Percentiles rank a stretch among this genome's conserved stretches.
These are phyloP conservation scores for Parnassius apollo DNA, from an alignment of 2,888 invertebrate species.

Conservation along the genomic window DNA sequence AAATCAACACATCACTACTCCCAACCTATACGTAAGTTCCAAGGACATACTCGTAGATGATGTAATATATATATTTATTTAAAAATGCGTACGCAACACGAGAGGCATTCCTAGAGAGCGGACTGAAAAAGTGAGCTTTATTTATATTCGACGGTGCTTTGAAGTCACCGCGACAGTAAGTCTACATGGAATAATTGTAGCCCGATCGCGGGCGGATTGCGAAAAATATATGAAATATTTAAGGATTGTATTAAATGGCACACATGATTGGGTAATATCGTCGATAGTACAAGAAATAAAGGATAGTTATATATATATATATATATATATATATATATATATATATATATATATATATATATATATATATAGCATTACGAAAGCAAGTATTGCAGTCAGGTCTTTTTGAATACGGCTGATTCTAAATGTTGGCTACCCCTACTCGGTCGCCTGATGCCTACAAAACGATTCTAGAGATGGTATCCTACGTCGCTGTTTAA, in stretches of 20 bases:
- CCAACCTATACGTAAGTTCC: constrained; percentile 5
- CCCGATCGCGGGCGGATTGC: background rate
- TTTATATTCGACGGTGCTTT: constrained; percentile 9
- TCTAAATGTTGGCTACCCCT: no score
- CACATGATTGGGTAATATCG: no score
- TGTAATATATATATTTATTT: constrained; percentile 28
- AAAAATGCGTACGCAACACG: constrained; percentile 18
- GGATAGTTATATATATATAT: no score
- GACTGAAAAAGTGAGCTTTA: constrained; percentile 20
- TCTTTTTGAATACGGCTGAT: no score
- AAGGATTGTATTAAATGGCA: background rate
- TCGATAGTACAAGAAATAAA: no score
- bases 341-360: no score
- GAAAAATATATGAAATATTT: background rate
- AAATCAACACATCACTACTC: constrained; percentile 8
- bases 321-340: no score
- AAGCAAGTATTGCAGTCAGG: no score
- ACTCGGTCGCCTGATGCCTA: no score
- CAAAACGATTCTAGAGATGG: no score
- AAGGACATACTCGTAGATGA: constrained; percentile 16
- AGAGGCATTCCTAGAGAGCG: constrained; percentile 20
- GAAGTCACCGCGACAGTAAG: constrained; percentile 19
- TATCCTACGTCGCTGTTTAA: no score
- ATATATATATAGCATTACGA: no score
- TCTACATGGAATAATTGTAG: background rate